Evolutionary conservation across 2,113 vertebrate genomes (phyloP).

Genomic region (Ctenomys sociabilis): DNA sequence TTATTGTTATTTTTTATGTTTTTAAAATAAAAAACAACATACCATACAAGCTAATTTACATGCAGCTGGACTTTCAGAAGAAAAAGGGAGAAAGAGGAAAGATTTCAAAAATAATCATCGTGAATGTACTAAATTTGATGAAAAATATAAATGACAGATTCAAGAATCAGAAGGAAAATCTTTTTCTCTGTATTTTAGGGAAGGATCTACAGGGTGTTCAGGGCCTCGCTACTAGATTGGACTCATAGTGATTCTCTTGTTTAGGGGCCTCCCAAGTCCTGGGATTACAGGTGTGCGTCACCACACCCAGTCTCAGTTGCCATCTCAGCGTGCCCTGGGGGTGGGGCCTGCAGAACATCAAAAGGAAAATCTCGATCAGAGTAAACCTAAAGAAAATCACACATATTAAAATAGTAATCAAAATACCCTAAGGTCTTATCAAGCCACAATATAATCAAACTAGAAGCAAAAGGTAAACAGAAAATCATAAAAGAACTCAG

Average conservation of each 20-base stretch:
- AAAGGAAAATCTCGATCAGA: not conserved
- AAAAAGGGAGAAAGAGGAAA: not conserved
- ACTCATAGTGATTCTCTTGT: too few relatives aligned
- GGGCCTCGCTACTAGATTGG: too few relatives aligned
- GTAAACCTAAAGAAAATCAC: not conserved
- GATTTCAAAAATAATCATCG: not conserved
- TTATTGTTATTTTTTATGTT: too few relatives aligned
- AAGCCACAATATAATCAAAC: constrained; percentile 8
- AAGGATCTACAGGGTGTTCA: too few relatives aligned
- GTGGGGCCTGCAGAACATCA: too few relatives aligned
- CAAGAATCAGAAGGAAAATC: not conserved
- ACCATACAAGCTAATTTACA: not conserved
- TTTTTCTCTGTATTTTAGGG: too few relatives aligned
- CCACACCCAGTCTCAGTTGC: too few relatives aligned
- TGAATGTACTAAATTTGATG: constrained; percentile 1
- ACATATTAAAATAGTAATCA: not conserved
- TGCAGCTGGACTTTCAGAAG: not conserved
- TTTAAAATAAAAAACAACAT: not conserved
- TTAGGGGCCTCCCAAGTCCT: too few relatives aligned
- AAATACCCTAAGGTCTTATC: not conserved
- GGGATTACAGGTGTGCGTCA: too few relatives aligned
- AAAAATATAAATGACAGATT: not conserved
- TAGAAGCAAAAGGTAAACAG: not conserved
- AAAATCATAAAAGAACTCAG: not conserved
- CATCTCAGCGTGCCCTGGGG: too few relatives aligned